phyloP scores from a whole-genome alignment of 2,888 invertebrate genomes.

The Drosophila acutilabella region DNA sequence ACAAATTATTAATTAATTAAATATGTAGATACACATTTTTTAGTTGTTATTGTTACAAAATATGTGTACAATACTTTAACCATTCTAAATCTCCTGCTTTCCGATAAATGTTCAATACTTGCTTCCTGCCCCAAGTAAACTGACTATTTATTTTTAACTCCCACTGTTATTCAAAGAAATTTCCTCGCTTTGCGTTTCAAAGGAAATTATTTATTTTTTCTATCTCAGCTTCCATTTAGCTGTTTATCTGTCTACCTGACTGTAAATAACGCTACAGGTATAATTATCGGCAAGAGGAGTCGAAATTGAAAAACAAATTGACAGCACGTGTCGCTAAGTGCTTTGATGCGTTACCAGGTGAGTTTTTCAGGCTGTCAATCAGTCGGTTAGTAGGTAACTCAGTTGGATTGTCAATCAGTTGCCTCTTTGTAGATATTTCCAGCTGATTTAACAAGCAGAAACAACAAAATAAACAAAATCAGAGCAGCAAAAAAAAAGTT shows the following conservation, averaged over 20 bases:
- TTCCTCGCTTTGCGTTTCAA: constrained; percentile 18
- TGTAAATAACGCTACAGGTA: constrained; percentile 27
- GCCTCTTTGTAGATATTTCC: constrained; percentile 38
- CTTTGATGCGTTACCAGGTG: constrained; percentile 13
- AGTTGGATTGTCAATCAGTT: constrained; percentile 13
- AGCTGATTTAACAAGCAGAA: constrained; percentile 40
- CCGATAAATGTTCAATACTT: no score
- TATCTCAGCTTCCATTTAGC: constrained; percentile 17
- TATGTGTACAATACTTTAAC: no score
- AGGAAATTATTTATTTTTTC: constrained; percentile 8
- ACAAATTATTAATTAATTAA: no score
- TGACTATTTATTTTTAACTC: no score
- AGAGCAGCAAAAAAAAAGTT: constrained; percentile 10
- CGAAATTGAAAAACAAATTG: constrained; percentile 14
- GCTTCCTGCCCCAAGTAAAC: background rate
- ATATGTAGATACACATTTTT: no score
- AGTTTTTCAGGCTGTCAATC: constrained; percentile 3
- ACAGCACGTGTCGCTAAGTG: constrained; percentile 11
- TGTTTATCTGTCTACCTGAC: constrained; percentile 4
- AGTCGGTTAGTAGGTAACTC: background rate
- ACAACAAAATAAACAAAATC: constrained; percentile 58
- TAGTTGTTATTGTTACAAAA: no score
- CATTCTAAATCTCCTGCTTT: no score
- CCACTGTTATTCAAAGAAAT: constrained; percentile 15
- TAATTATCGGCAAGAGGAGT: constrained; percentile 29